These are phyloP conservation scores for Myotis yumanensis DNA, from an alignment of 2,113 vertebrate species.

Conservation along the genomic window DNA sequence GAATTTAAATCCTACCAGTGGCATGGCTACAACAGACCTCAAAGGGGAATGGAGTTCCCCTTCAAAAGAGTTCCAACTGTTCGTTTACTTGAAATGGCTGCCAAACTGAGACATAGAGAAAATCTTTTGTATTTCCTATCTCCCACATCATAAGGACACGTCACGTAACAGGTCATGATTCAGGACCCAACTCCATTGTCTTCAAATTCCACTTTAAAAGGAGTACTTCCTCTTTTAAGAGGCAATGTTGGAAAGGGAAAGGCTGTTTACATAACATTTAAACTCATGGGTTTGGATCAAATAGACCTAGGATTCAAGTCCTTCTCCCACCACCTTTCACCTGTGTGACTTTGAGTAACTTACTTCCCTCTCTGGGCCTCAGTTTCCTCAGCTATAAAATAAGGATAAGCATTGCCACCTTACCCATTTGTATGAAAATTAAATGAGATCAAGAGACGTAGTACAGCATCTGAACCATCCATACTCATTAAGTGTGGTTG, in stretches of 20 bases:
- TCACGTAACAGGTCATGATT: not conserved
- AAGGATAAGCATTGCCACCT: not conserved
- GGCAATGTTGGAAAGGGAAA: not conserved
- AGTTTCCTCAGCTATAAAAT: not conserved
- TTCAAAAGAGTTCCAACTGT: not conserved
- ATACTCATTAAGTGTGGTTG: not conserved
- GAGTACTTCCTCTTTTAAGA: not conserved
- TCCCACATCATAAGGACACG: not conserved
- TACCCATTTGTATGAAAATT: slow-evolving; percentile 16
- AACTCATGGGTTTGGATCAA: not conserved
- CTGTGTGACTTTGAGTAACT: not conserved
- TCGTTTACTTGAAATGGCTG: not conserved
- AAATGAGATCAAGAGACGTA: slow-evolving; percentile 7
- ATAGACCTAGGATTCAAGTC: not conserved
- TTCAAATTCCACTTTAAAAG: slow-evolving; percentile 17
- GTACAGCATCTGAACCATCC: not conserved
- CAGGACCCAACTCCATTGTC: not conserved
- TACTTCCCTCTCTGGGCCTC: not conserved
- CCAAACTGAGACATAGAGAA: slow-evolving; percentile 2
- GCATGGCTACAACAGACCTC: not conserved
- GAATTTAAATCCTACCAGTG: not conserved
- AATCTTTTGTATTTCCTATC: not conserved
- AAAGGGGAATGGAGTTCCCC: not conserved
- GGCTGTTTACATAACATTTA: not conserved
- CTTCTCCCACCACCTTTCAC: not conserved